Percentiles rank a stretch among this genome's conserved stretches.
phyloP scores from a whole-genome alignment of 2,888 invertebrate genomes.

The Drosophila diplacantha region DNA sequence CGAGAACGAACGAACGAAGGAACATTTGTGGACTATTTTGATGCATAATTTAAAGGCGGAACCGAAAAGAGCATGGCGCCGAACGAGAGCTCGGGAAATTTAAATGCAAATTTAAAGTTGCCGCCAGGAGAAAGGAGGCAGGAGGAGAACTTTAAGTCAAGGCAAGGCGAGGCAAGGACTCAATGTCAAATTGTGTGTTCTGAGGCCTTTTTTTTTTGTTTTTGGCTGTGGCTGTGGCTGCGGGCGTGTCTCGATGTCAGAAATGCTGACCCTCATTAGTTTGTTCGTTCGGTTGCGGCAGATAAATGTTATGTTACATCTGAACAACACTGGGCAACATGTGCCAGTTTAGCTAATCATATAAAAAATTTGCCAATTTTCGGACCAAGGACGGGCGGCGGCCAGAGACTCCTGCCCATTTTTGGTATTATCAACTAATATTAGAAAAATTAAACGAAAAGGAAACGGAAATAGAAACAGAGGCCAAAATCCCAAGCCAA shows the following conservation, averaged over 20 bases:
- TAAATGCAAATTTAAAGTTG: conserved; percentile 50
- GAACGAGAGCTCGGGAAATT: conserved; percentile 24
- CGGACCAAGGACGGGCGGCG: conserved; percentile 13
- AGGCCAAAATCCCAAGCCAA: conserved; percentile 8
- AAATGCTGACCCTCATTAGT: conserved; percentile 59
- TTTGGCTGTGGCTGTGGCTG: conserved; percentile 7
- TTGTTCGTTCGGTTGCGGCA: conserved; percentile 35
- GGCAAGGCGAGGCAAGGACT: conserved; percentile 14
- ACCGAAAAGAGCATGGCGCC: conserved; percentile 13
- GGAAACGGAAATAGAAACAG: conserved; percentile 1
- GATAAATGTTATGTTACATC: conserved; percentile 47
- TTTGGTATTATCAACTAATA: conserved; percentile 52
- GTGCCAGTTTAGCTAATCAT: conserved; percentile 43
- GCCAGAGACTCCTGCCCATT: conserved; percentile 38
- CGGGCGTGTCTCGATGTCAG: conserved; percentile 36
- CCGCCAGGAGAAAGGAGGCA: neutral
- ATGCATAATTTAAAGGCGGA: conserved; percentile 59
- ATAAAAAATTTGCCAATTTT: conserved; percentile 28
- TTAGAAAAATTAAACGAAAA: conserved; percentile 22
- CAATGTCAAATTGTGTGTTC: conserved; percentile 23
- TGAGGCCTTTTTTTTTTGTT: neutral
- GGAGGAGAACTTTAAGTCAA: conserved; percentile 30
- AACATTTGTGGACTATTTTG: conserved; percentile 47
- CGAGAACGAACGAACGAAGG: conserved; percentile 30
- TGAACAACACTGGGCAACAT: conserved; percentile 32